A percentile compares a stretch with the other conserved stretches of the same genome.
These are phyloP conservation scores for Muscicapa striata DNA, from an alignment of 2,797 vertebrate genomes.

Conservation along the genomic window DNA sequence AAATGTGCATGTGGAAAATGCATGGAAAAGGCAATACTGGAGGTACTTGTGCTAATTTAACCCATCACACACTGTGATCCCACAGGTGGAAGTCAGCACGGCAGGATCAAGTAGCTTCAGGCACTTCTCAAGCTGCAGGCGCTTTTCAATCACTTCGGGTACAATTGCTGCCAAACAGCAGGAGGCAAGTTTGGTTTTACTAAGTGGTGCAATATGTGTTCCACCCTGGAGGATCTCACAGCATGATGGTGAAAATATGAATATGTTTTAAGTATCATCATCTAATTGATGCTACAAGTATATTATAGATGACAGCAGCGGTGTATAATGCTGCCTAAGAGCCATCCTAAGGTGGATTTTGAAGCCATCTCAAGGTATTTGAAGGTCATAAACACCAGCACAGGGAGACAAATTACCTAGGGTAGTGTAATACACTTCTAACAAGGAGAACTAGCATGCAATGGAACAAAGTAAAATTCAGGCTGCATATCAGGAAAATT, in stretches of 20 bases:
- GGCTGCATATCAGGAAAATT: constrained; percentile 75
- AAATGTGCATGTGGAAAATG: background rate
- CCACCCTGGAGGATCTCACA: background rate
- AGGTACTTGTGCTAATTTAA: background rate
- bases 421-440: constrained; percentile 60
- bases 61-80: background rate
- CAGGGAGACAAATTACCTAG: constrained; percentile 67
- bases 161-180: constrained; percentile 8
- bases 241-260: background rate
- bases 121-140: constrained; percentile 16
- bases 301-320: background rate
- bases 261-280: constrained; percentile 6
- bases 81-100: background rate
- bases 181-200: background rate
- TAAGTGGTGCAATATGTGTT: background rate
- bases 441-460: constrained; percentile 71
- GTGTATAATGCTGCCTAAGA: background rate
- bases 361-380: constrained; percentile 57
- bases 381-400: constrained; percentile 71
- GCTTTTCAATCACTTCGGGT: background rate
- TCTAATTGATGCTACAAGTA: background rate
- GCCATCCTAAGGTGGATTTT: constrained; percentile 37
- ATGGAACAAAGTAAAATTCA: constrained; percentile 78
- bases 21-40: background rate
- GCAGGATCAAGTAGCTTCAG: background rate